Percentiles rank a stretch among this genome's conserved stretches.
Evolutionary conservation across 2,113 vertebrate species (phyloP).

Genomic region (Junco hyemalis): DNA sequence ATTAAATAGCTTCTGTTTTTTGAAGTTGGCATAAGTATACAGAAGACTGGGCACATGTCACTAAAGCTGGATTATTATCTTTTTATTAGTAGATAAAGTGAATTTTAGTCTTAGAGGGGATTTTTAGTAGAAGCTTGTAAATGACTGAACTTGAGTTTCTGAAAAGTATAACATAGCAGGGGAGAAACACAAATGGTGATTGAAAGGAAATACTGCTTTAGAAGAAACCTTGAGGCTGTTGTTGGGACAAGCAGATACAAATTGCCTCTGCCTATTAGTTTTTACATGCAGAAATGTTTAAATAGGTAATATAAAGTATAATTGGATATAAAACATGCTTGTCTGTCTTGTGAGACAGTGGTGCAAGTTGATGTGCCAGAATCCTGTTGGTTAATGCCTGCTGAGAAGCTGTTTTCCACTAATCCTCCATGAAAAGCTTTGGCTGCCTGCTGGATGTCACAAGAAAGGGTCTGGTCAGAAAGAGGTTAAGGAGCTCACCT

Average conservation of each 20-base stretch:
- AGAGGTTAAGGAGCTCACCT: not conserved
- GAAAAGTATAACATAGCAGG: not conserved
- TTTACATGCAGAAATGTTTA: not conserved
- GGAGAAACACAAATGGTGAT: not conserved
- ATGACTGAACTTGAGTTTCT: not conserved
- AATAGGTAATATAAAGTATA: not conserved
- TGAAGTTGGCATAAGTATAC: not conserved
- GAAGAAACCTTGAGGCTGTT: not conserved
- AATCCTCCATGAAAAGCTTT: not conserved
- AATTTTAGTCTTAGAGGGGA: slow-evolving; percentile 29
- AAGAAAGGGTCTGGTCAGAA: not conserved
- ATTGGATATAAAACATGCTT: not conserved
- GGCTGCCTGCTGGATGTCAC: not conserved
- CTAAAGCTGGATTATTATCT: not conserved
- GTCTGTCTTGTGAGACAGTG: not conserved
- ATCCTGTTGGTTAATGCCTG: not conserved
- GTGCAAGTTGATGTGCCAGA: not conserved
- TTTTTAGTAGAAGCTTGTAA: slow-evolving; percentile 24
- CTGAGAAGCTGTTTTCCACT: not conserved
- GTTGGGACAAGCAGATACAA: not conserved
- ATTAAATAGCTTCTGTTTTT: slow-evolving; percentile 30
- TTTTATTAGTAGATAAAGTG: slow-evolving; percentile 1
- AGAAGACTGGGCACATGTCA: not conserved
- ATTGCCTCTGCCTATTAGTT: not conserved
- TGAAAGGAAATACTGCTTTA: not conserved